phyloP scores from a whole-genome alignment of 1,140 invertebrate genomes.

The Drosophila paulistorum region DNA sequence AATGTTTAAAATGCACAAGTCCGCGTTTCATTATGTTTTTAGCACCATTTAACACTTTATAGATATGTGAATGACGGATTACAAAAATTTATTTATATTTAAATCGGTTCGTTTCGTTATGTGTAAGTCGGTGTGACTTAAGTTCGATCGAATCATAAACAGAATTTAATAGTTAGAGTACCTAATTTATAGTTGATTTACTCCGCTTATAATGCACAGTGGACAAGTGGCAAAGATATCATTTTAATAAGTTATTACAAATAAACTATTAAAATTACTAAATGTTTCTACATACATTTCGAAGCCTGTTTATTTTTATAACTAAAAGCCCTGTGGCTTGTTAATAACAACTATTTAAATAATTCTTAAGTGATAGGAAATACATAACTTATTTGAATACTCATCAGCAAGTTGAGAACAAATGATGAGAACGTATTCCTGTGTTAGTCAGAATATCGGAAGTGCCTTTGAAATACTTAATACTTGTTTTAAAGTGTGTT shows the following conservation, averaged over 20 bases:
- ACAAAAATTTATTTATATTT: not conserved
- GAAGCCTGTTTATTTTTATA: too few species aligned
- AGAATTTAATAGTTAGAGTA: not conserved
- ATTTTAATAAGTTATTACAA: not conserved
- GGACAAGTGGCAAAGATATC: not conserved
- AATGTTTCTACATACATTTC: too few species aligned
- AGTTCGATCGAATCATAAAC: not conserved
- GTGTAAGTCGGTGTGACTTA: not conserved
- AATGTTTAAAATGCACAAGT: conserved; percentile 14
- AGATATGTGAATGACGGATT: not conserved
- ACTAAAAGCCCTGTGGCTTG: too few species aligned
- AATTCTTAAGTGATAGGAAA: too few species aligned
- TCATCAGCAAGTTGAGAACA: too few species aligned
- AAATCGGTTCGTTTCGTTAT: conserved; percentile 11
- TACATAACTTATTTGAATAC: too few species aligned
- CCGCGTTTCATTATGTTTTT: conserved; percentile 16
- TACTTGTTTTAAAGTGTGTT: not conserved
- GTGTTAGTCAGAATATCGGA: too few species aligned
- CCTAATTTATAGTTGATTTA: not conserved
- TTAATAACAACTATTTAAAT: too few species aligned
- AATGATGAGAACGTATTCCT: too few species aligned
- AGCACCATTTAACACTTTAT: conserved; percentile 15
- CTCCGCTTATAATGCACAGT: not conserved
- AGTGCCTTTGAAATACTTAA: too few species aligned
- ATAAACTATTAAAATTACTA: too few species aligned